phyloP scores from a whole-genome alignment of 2,113 vertebrate species.

The Bombycilla garrulus region DNA sequence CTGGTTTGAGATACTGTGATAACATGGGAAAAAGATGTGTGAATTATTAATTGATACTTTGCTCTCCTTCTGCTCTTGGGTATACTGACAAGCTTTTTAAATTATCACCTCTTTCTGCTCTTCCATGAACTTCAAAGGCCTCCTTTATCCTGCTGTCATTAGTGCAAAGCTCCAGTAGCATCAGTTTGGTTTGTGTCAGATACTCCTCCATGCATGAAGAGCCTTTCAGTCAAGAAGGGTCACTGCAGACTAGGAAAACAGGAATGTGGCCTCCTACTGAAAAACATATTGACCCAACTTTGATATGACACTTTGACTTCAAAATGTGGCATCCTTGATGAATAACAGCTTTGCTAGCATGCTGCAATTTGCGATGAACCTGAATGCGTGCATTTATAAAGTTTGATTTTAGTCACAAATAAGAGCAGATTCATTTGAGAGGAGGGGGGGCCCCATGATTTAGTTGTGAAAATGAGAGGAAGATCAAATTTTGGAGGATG shows the following conservation, averaged over 20 bases:
- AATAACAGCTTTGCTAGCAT: background rate
- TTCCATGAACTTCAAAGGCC: slow-evolving; percentile 25
- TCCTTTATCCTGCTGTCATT: slow-evolving; percentile 17
- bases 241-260: background rate
- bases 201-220: background rate
- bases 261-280: background rate
- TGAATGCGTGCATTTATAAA: background rate
- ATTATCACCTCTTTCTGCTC: slow-evolving; percentile 24
- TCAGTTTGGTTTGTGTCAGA: background rate
- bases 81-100: slow-evolving; percentile 25
- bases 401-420: background rate
- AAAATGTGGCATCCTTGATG: background rate
- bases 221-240: background rate
- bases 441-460: background rate
- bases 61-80: slow-evolving; percentile 20
- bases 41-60: slow-evolving; percentile 47
- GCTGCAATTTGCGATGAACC: background rate
- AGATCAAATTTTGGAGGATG: background rate
- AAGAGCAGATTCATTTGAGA: background rate
- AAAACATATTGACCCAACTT: background rate
- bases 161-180: background rate
- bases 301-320: background rate
- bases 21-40: background rate
- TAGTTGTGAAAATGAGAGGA: background rate
- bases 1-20: slow-evolving; percentile 6